Conservation (phyloP, 2,113 vertebrate species). For the Centropus bengalensis region DNA sequence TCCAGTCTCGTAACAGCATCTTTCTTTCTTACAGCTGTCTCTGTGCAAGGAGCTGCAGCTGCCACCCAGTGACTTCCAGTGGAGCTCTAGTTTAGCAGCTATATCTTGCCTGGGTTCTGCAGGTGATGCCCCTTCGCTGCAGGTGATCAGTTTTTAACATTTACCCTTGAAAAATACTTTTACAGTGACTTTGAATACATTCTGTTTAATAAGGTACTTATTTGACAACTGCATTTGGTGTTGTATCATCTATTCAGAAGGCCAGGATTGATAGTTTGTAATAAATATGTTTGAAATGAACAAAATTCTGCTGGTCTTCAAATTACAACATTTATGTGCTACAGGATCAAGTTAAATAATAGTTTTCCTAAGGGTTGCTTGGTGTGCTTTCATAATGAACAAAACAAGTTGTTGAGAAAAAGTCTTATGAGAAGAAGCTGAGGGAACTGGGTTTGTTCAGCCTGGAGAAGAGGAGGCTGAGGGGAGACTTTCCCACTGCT, state of each 20-base stretch:
- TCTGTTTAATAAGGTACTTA: neutral
- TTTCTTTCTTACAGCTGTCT: slow-evolving; percentile 78
- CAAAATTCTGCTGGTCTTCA: neutral
- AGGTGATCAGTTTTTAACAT: slow-evolving; percentile 70
- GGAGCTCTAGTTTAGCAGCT: slow-evolving; percentile 86
- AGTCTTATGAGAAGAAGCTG: too few relatives aligned
- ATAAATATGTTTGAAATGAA: neutral
- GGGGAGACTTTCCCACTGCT: too few relatives aligned
- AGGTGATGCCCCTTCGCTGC: slow-evolving; percentile 80
- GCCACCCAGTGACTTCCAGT: slow-evolving; percentile 83
- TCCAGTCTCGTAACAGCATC: neutral
- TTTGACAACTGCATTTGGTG: neutral
- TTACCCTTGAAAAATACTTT: neutral
- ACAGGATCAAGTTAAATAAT: neutral
- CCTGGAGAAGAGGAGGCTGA: too few relatives aligned
- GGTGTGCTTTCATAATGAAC: neutral
- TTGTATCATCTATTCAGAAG: neutral
- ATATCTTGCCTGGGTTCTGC: slow-evolving; percentile 73
- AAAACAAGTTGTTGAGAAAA: neutral
- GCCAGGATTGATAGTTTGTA: neutral
- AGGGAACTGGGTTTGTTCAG: too few relatives aligned
- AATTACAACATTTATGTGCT: neutral
- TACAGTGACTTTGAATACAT: neutral
- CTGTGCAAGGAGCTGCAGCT: slow-evolving; percentile 95
- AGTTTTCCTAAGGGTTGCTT: neutral